Evolutionary conservation across 2,113 vertebrate species (phyloP).

Genomic region (Piprites chloris): DNA sequence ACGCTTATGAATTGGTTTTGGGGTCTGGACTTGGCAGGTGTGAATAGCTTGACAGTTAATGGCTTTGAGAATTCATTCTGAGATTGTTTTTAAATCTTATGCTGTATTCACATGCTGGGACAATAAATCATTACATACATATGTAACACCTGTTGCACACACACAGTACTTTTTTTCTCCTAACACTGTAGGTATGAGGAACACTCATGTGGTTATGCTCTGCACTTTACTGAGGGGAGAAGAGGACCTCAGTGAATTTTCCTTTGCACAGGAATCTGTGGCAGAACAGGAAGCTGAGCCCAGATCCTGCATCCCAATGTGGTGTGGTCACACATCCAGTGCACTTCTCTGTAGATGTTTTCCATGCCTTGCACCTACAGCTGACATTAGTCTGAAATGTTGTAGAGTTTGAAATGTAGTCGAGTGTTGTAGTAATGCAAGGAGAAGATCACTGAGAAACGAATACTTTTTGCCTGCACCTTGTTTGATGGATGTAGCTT

Average conservation of each 20-base stretch:
- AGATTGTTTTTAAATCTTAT: neutral
- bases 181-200: neutral
- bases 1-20: neutral
- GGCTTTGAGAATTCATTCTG: neutral
- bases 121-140: neutral
- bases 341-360: neutral
- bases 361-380: neutral
- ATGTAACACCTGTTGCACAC: neutral
- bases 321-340: accelerated
- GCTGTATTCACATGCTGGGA: neutral
- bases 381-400: neutral
- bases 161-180: neutral
- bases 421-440: neutral
- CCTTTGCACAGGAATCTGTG: neutral
- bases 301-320: neutral
- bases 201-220: neutral
- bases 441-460: neutral
- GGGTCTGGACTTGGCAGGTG: neutral
- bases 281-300: neutral
- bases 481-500: neutral
- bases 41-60: neutral
- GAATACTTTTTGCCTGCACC: neutral
- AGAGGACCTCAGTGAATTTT: neutral
- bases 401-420: no score
- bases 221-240: neutral